Conservation (phyloP, 2,888 invertebrate genomes). For the Patella depressa region DNA sequence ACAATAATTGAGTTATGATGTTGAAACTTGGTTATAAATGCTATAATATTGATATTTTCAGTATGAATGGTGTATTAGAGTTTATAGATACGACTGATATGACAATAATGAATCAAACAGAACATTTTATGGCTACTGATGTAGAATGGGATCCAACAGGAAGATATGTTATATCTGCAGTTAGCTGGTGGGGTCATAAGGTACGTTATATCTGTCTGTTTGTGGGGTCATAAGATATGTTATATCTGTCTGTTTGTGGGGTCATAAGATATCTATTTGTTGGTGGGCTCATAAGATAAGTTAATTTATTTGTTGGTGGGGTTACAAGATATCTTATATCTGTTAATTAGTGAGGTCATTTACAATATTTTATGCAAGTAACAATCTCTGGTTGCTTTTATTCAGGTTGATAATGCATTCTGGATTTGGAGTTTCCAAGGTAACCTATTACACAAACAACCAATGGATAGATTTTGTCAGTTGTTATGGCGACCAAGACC, state of each 20-base stretch:
- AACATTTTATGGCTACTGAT: slow-evolving; percentile 92
- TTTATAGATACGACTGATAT: slow-evolving; percentile 97
- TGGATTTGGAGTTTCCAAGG: slow-evolving; percentile 99
- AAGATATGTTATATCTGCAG: slow-evolving; percentile 95
- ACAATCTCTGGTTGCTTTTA: too few species aligned
- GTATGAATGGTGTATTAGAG: slow-evolving; percentile 85
- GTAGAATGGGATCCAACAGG: slow-evolving; percentile 99
- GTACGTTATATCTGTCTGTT: slow-evolving; percentile 72
- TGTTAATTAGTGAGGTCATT: too few species aligned
- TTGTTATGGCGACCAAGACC: slow-evolving; percentile 97
- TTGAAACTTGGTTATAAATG: too few species aligned
- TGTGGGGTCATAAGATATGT: neutral
- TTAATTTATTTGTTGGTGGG: neutral
- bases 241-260: too few species aligned
- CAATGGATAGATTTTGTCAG: slow-evolving; percentile 93
- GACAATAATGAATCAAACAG: slow-evolving; percentile 92
- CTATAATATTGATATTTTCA: slow-evolving; percentile 34
- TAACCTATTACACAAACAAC: slow-evolving; percentile 82
- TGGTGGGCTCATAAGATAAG: neutral
- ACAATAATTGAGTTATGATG: too few species aligned
- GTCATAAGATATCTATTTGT: slow-evolving; percentile 79
- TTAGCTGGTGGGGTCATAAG: slow-evolving; percentile 95
- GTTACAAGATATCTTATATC: slow-evolving; percentile 76
- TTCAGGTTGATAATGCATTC: slow-evolving; percentile 82
- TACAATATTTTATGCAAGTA: too few species aligned